A percentile compares a stretch with the other conserved stretches of the same genome.
phyloP scores from a whole-genome alignment of 2,113 vertebrate genomes.

The Archocentrus centrarchus region DNA sequence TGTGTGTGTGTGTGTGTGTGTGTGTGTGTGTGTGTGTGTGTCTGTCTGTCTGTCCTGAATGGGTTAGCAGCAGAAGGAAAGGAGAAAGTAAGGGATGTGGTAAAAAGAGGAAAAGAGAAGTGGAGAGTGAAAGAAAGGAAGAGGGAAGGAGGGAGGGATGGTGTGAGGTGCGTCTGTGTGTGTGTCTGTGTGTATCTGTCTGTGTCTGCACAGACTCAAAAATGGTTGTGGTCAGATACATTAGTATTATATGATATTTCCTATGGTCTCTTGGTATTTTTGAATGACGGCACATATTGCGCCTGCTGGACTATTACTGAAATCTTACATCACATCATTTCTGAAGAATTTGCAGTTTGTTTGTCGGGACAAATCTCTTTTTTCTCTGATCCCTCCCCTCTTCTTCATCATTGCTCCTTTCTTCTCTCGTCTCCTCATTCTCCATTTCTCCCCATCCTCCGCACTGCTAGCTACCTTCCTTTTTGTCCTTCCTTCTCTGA shows the following conservation, averaged over 20 bases:
- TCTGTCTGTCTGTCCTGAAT: constrained; percentile 37
- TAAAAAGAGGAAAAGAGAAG: constrained; percentile 57
- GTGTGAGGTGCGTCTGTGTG: constrained; percentile 33
- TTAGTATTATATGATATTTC: constrained; percentile 82
- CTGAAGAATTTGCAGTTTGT: constrained; percentile 74
- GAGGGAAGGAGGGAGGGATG: constrained; percentile 19
- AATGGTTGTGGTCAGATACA: constrained; percentile 76
- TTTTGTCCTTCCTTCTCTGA: constrained; percentile 66
- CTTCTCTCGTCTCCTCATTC: constrained; percentile 27
- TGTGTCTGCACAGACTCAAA: constrained; percentile 64
- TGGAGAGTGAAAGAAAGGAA: constrained; percentile 45
- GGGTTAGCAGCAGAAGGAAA: constrained; percentile 49
- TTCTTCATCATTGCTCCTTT: constrained; percentile 31
- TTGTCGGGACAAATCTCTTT: constrained; percentile 60
- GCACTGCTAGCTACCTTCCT: constrained; percentile 55
- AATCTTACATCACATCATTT: constrained; percentile 77
- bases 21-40: constrained; percentile 36
- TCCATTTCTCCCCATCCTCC: constrained; percentile 38
- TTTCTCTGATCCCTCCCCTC: constrained; percentile 25
- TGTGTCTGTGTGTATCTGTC: constrained; percentile 35
- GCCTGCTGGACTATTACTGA: constrained; percentile 72
- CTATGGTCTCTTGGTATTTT: constrained; percentile 75
- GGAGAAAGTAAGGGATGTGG: constrained; percentile 66
- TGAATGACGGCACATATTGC: constrained; percentile 75
- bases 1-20: constrained; percentile 34